phyloP scores from a whole-genome alignment of 2,113 vertebrate species.

The Vidua chalybeata region DNA sequence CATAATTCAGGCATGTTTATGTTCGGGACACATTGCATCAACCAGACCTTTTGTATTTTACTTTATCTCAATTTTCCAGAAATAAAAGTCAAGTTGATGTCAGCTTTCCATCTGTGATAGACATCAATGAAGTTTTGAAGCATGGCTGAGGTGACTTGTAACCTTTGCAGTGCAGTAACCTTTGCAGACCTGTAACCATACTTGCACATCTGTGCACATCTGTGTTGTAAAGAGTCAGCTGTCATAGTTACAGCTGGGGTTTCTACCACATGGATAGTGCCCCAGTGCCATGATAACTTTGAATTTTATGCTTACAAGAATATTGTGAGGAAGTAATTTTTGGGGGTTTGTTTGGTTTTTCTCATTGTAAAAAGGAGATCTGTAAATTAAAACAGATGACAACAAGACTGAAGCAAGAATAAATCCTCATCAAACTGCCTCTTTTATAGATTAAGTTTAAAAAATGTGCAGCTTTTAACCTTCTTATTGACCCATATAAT shows the following conservation, averaged over 20 bases:
- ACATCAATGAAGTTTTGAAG: background rate
- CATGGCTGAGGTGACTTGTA: background rate
- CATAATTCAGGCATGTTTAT: background rate
- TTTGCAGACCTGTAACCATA: background rate
- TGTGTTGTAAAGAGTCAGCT: background rate
- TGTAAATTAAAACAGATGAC: background rate
- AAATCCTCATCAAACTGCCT: background rate
- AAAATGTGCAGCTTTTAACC: background rate
- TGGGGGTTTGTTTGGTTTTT: rapidly evolving
- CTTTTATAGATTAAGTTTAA: background rate
- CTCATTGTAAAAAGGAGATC: background rate
- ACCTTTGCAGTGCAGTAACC: background rate
- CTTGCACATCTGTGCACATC: background rate
- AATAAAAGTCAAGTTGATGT: background rate
- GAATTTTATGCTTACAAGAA: background rate
- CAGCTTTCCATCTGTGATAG: background rate
- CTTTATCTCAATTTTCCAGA: background rate
- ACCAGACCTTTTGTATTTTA: background rate
- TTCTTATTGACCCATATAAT: background rate
- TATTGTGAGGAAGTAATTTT: background rate
- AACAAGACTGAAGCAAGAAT: background rate
- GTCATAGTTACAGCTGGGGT: background rate
- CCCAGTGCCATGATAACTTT: background rate
- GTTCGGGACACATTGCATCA: background rate
- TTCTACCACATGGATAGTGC: background rate